Conservation (phyloP, 2,797 vertebrate species). For the Erethizon dorsatum region DNA sequence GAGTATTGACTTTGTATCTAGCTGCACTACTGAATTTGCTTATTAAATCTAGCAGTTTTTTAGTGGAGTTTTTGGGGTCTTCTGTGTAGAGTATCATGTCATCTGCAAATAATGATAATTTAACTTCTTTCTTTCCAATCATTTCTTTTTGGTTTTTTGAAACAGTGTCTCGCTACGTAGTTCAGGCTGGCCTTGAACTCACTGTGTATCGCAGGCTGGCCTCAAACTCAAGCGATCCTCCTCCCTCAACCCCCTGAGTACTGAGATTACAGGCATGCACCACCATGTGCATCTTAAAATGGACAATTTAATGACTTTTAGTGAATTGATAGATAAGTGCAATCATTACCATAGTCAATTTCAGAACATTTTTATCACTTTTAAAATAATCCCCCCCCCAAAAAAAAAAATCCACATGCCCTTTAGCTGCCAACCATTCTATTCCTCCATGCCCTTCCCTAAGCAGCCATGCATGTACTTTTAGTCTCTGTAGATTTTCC, state of each 20-base stretch:
- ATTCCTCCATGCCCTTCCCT: background rate
- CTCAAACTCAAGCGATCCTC: background rate
- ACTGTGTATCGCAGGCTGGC: background rate
- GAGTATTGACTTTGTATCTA: too few relatives aligned
- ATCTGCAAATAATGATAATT: too few relatives aligned
- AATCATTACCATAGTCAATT: background rate
- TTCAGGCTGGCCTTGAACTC: background rate
- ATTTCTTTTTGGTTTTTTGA: background rate
- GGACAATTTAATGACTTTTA: background rate
- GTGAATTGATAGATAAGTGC: background rate
- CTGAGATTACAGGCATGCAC: background rate
- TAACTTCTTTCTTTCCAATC: too few relatives aligned
- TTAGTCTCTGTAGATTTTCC: background rate
- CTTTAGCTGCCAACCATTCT: background rate
- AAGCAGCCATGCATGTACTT: background rate
- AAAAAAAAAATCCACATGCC: background rate
- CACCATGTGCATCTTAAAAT: background rate
- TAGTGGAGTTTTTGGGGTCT: too few relatives aligned
- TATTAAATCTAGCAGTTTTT: too few relatives aligned
- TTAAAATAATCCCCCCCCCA: background rate
- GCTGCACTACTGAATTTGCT: too few relatives aligned
- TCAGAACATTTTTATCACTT: constrained; percentile 7
- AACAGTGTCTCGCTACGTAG: background rate
- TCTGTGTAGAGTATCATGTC: too few relatives aligned
- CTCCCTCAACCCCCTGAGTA: background rate